Percentiles rank a stretch among this genome's conserved stretches.
phyloP scores from a whole-genome alignment of 2,888 invertebrate species.

The Mythimna impura region DNA sequence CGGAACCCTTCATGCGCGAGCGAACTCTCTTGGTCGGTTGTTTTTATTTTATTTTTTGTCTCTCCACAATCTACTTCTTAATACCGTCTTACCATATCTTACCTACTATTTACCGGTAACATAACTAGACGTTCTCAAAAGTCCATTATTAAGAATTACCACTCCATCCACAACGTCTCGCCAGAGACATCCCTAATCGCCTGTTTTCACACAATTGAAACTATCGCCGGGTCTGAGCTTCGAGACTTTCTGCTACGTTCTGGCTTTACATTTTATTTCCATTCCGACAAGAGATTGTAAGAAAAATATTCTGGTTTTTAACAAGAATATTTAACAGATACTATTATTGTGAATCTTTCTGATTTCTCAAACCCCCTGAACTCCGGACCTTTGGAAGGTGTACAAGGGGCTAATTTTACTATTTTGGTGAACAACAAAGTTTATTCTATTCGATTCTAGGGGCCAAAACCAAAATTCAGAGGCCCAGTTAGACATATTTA shows the following conservation, averaged over 20 bases:
- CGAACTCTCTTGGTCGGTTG: too few relatives aligned
- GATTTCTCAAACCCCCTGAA: too few relatives aligned
- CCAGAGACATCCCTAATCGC: constrained; percentile 56
- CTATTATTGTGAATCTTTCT: constrained; percentile 6
- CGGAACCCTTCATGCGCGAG: too few relatives aligned
- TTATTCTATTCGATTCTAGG: too few relatives aligned
- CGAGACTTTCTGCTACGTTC: constrained; percentile 32
- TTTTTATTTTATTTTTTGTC: not conserved
- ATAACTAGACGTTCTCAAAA: constrained; percentile 38
- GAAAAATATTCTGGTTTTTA: constrained; percentile 30
- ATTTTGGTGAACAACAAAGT: too few relatives aligned
- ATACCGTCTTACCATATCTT: not conserved
- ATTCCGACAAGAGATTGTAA: constrained; percentile 23
- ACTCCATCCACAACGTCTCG: constrained; percentile 32
- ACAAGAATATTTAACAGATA: not conserved
- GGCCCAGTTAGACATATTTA: not conserved
- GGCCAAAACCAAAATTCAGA: not conserved
- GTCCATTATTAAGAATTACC: constrained; percentile 60
- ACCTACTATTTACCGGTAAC: constrained; percentile 7
- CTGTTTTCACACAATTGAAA: constrained; percentile 63
- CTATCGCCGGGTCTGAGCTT: constrained; percentile 40
- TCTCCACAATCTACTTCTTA: not conserved
- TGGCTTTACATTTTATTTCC: constrained; percentile 54
- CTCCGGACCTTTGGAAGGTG: too few relatives aligned
- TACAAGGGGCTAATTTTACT: too few relatives aligned